Percentiles rank a stretch among this genome's conserved stretches.
These are phyloP conservation scores for Phalacrocorax brasilianus DNA, from an alignment of 2,113 vertebrate species.

Conservation along the genomic window DNA sequence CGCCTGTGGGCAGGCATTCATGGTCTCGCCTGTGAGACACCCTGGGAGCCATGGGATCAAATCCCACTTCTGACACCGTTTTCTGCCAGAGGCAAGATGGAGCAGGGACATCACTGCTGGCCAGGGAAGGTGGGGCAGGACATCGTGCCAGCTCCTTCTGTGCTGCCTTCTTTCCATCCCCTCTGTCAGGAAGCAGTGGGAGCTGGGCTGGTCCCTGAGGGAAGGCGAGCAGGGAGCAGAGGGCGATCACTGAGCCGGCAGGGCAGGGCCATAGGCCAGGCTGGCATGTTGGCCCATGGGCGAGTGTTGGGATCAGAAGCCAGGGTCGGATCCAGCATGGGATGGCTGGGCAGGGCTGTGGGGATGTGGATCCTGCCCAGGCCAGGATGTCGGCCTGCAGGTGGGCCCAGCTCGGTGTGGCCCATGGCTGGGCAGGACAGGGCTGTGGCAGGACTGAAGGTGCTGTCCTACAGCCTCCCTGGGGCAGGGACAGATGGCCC, in stretches of 20 bases:
- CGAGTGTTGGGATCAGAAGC: not conserved
- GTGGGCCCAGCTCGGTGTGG: accelerated
- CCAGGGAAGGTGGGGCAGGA: not conserved
- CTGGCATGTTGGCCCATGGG: accelerated
- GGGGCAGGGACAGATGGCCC: too few species aligned
- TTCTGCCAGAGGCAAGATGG: not conserved
- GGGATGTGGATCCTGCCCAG: not conserved
- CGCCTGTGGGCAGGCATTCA: too few species aligned
- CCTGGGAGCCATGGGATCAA: not conserved
- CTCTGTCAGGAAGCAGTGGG: not conserved
- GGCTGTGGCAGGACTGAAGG: not conserved
- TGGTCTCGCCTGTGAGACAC: not conserved
- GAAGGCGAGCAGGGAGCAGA: not conserved
- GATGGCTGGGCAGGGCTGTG: not conserved
- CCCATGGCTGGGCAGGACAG: not conserved
- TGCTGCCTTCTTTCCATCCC: accelerated
- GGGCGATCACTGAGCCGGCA: too few species aligned
- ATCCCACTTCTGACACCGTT: not conserved
- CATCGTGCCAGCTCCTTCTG: not conserved
- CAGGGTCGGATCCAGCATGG: accelerated
- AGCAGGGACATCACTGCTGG: too few species aligned
- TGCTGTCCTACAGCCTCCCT: not conserved
- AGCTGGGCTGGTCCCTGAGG: not conserved
- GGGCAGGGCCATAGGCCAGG: too few species aligned
- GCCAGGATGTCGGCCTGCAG: not conserved